Conservation (phyloP, 2,113 vertebrate genomes). For the Tragulus kanchil region DNA sequence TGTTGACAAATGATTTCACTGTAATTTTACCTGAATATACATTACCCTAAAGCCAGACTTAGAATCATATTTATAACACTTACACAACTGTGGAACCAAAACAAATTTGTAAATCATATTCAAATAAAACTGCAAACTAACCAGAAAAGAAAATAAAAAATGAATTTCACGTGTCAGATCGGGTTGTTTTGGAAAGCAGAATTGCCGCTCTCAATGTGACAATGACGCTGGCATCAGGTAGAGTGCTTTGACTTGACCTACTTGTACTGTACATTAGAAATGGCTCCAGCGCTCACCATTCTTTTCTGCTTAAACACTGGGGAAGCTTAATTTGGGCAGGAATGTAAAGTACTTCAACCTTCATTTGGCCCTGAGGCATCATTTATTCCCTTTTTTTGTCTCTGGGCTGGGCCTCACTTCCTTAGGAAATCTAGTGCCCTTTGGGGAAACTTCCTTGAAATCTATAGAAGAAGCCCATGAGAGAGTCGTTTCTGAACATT, state of each 20-base stretch:
- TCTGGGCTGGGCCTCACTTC: slow-evolving; percentile 28
- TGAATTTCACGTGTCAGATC: not conserved
- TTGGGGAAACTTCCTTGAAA: not conserved
- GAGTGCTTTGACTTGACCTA: not conserved
- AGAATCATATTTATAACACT: not conserved
- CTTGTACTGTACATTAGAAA: not conserved
- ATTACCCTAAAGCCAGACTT: not conserved
- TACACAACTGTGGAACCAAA: slow-evolving; percentile 9
- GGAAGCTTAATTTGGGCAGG: slow-evolving; percentile 38
- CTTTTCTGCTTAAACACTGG: not conserved
- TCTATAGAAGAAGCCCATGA: not conserved
- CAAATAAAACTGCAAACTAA: slow-evolving; percentile 18
- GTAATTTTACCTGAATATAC: not conserved
- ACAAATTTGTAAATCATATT: not conserved
- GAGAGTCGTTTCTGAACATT: not conserved
- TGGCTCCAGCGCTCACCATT: not conserved
- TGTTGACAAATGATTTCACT: slow-evolving; percentile 21
- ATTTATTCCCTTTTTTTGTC: slow-evolving; percentile 39
- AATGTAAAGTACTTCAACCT: not conserved
- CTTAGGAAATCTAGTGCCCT: not conserved
- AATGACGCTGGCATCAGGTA: not conserved
- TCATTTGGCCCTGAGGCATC: not conserved
- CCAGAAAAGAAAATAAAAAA: not conserved
- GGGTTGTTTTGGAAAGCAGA: not conserved
- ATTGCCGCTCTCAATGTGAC: not conserved